These are phyloP conservation scores for Litoditis marina DNA, from an alignment of 2,888 invertebrate species.

Conservation along the genomic window DNA sequence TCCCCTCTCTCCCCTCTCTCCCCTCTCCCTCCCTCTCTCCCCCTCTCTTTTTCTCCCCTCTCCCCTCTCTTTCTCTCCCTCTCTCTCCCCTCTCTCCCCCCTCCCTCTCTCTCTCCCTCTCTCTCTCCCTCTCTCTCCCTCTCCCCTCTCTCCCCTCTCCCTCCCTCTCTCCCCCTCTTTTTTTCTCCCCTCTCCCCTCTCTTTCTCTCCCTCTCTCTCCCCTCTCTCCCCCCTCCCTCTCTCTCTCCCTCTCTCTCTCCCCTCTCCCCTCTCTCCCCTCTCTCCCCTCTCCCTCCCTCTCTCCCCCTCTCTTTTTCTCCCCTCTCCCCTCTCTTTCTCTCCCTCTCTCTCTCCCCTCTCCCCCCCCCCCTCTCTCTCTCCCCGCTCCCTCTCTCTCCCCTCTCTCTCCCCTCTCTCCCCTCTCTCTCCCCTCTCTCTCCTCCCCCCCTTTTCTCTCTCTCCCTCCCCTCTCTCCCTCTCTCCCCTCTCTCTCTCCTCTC, in stretches of 20 bases:
- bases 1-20: constrained; percentile 81
- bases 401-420: constrained; percentile 82
- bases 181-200: constrained; percentile 64
- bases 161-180: constrained; percentile 85
- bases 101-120: not conserved
- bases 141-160: not conserved
- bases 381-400: constrained; percentile 65
- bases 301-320: not conserved
- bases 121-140: not conserved
- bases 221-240: not conserved
- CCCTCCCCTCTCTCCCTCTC: not conserved
- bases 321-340: not conserved
- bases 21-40: constrained; percentile 59
- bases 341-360: not conserved
- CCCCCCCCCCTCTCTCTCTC: not conserved
- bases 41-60: not conserved
- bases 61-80: not conserved
- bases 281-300: constrained; percentile 66
- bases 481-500: too few relatives aligned
- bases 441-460: not conserved
- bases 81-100: too few relatives aligned
- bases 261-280: constrained; percentile 63
- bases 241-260: too few relatives aligned
- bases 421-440: constrained; percentile 27
- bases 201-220: not conserved